Conservation (phyloP, 2,797 vertebrate species). For the Chromis chromis region DNA sequence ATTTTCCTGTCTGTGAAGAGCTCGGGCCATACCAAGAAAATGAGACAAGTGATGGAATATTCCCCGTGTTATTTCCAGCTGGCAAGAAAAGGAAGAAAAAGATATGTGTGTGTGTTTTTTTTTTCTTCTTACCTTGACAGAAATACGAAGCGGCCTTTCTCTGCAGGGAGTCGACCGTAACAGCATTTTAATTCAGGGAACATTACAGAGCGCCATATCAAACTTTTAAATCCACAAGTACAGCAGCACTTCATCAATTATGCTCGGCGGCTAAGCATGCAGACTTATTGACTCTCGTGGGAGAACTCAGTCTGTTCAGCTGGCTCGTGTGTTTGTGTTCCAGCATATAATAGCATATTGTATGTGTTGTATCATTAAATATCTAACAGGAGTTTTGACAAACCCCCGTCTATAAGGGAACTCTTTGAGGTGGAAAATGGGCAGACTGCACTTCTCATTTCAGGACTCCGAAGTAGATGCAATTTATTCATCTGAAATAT, state of each 20-base stretch:
- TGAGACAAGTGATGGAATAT: conserved; percentile 61
- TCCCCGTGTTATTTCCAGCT: conserved; percentile 61
- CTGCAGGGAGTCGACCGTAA: conserved; percentile 50
- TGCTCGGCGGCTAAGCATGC: conserved; percentile 54
- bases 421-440: conserved; percentile 16
- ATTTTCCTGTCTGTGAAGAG: conserved; percentile 68
- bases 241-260: conserved; percentile 65
- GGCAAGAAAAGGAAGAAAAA: conserved; percentile 12
- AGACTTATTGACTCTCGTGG: conserved; percentile 51
- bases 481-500: conserved; percentile 57
- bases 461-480: conserved; percentile 4
- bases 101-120: neutral
- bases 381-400: conserved; percentile 7
- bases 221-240: conserved; percentile 45
- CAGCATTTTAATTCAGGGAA: conserved; percentile 49
- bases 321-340: conserved; percentile 31
- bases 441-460: conserved; percentile 1
- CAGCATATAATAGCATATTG: neutral
- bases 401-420: neutral
- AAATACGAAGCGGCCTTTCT: conserved; percentile 47
- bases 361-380: conserved; percentile 12
- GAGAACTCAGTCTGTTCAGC: conserved; percentile 40
- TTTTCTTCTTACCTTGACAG: conserved; percentile 57
- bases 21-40: conserved; percentile 54
- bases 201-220: conserved; percentile 34